These are phyloP conservation scores for Collichthys lucidus DNA, from an alignment of 2,113 vertebrate species.

Conservation along the genomic window DNA sequence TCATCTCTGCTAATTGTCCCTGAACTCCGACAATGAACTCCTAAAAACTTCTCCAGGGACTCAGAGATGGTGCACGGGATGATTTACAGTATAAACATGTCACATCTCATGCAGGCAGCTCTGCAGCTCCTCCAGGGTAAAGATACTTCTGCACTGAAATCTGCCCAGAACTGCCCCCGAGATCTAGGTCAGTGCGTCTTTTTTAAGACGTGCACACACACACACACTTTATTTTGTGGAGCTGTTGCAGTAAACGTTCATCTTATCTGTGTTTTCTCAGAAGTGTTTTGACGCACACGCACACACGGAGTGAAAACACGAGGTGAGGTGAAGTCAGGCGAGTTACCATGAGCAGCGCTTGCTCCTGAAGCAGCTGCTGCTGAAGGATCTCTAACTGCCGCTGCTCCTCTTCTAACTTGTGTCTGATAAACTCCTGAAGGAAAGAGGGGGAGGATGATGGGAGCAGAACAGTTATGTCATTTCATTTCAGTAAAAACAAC, in stretches of 20 bases:
- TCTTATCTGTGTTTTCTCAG: neutral
- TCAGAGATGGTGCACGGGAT: too few relatives aligned
- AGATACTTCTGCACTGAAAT: constrained; percentile 8
- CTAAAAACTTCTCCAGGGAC: neutral
- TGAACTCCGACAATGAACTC: neutral
- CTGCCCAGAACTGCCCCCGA: constrained; percentile 11
- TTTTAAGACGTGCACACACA: constrained; percentile 21
- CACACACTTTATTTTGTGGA: neutral
- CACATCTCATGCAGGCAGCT: neutral
- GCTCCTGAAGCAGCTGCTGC: constrained; percentile 96
- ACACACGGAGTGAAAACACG: constrained; percentile 16
- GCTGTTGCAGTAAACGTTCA: neutral
- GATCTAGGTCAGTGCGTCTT: constrained; percentile 52
- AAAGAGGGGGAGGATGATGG: constrained; percentile 31
- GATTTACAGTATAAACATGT: neutral
- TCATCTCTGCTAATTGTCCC: neutral
- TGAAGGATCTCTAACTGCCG: constrained; percentile 95
- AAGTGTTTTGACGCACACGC: constrained; percentile 5
- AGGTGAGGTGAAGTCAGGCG: constrained; percentile 28
- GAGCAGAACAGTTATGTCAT: constrained; percentile 43
- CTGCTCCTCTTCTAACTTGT: constrained; percentile 96
- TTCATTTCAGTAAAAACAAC: constrained; percentile 30
- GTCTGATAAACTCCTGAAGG: constrained; percentile 92
- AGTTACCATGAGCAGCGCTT: constrained; percentile 94
- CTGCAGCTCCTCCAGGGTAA: neutral